Conservation (phyloP, 2,888 invertebrate species). For the Cephus pygmeus region DNA sequence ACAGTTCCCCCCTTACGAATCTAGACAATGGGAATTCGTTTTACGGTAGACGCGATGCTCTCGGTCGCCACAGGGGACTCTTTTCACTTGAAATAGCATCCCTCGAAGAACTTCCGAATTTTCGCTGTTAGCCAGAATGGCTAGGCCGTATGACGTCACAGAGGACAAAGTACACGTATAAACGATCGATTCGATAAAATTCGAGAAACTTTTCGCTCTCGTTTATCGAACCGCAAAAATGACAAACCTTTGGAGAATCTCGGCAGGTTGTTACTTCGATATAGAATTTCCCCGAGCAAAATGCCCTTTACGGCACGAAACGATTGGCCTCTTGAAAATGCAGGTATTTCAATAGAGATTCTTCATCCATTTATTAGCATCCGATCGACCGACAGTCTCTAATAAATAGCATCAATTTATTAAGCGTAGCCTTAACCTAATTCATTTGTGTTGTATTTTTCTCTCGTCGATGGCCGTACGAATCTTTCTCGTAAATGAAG, state of each 20-base stretch:
- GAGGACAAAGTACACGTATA: background rate
- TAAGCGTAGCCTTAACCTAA: constrained; percentile 19
- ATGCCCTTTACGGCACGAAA: background rate
- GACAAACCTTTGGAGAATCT: background rate
- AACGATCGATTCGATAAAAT: background rate
- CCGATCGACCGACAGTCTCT: background rate
- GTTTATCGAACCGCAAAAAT: background rate
- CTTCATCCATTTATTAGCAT: background rate
- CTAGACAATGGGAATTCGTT: background rate
- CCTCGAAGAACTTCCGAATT: background rate
- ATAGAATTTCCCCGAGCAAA: background rate
- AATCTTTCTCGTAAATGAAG: constrained; percentile 13
- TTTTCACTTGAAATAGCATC: background rate
- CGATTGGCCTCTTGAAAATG: background rate
- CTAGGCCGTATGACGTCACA: background rate
- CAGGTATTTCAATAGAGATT: background rate
- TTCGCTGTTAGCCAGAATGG: background rate
- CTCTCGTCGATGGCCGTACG: constrained; percentile 30
- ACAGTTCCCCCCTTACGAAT: constrained; percentile 16
- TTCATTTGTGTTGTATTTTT: constrained; percentile 29
- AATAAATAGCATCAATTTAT: constrained; percentile 31
- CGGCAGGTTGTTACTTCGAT: background rate
- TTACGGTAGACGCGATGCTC: background rate
- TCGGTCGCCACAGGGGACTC: background rate
- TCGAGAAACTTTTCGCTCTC: background rate